These are phyloP conservation scores for Drosophila sechellia DNA, from an alignment of 1,140 invertebrate species.

Conservation along the genomic window DNA sequence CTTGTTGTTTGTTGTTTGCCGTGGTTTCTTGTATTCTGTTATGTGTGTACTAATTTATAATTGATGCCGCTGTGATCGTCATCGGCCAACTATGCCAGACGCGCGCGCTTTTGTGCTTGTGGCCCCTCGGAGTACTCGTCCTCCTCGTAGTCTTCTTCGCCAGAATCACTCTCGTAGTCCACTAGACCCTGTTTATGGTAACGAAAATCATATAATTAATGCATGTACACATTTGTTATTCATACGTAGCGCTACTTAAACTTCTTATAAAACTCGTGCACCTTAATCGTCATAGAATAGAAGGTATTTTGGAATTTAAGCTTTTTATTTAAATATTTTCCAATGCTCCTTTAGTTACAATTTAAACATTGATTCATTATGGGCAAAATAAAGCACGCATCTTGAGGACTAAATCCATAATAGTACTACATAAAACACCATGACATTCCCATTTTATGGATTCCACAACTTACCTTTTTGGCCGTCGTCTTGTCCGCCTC, in stretches of 20 bases:
- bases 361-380: too few species aligned
- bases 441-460: not conserved
- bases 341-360: too few species aligned
- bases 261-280: too few species aligned
- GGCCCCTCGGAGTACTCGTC: slow-evolving; percentile 87
- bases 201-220: not conserved
- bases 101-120: slow-evolving; percentile 82
- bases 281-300: too few species aligned
- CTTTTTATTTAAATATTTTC: too few species aligned
- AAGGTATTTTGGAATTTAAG: too few species aligned
- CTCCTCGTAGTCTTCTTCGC: slow-evolving; percentile 97
- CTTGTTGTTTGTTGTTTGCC: slow-evolving; percentile 42
- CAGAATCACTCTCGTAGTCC: slow-evolving; percentile 97
- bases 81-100: slow-evolving; percentile 77
- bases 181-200: slow-evolving; percentile 90
- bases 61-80: slow-evolving; percentile 65
- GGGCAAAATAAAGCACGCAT: too few species aligned
- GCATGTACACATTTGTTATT: not conserved
- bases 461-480: slow-evolving; percentile 53
- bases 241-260: not conserved
- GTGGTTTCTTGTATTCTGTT: slow-evolving; percentile 42
- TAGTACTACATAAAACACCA: too few species aligned
- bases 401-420: too few species aligned
- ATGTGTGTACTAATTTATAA: slow-evolving; percentile 72
- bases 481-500: slow-evolving; percentile 64